Evolutionary conservation across 2,888 invertebrate genomes (phyloP).

Genomic region (Aspidiotus destructor): DNA sequence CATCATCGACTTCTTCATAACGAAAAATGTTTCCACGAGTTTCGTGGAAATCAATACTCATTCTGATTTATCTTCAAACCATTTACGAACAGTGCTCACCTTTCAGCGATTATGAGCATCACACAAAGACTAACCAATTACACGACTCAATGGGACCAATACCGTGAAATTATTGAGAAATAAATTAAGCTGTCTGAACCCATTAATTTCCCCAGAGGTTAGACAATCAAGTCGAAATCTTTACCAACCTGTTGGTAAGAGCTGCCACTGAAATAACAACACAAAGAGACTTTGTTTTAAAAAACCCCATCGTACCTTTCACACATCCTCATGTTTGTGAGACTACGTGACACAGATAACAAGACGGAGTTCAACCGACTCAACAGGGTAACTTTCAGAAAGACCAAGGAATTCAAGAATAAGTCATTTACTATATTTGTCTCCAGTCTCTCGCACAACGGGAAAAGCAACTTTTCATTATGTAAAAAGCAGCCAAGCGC

Average conservation of each 20-base stretch:
- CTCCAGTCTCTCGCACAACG: background rate
- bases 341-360: background rate
- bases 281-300: background rate
- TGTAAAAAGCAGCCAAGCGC: background rate
- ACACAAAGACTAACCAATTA: too few relatives aligned
- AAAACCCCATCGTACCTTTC: background rate
- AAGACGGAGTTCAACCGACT: background rate
- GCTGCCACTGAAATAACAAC: too few relatives aligned
- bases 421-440: background rate
- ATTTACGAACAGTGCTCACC: background rate
- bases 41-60: background rate
- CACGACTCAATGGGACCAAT: too few relatives aligned
- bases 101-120: too few relatives aligned
- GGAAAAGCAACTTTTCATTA: background rate
- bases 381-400: background rate
- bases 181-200: too few relatives aligned
- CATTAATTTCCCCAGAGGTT: too few relatives aligned
- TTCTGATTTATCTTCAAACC: background rate
- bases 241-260: too few relatives aligned
- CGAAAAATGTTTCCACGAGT: background rate
- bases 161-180: too few relatives aligned
- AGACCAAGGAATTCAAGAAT: background rate
- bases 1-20: too few relatives aligned
- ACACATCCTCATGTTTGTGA: background rate
- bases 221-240: too few relatives aligned